Conservation (phyloP, 1,140 invertebrate genomes). For the Drosophila willistoni region DNA sequence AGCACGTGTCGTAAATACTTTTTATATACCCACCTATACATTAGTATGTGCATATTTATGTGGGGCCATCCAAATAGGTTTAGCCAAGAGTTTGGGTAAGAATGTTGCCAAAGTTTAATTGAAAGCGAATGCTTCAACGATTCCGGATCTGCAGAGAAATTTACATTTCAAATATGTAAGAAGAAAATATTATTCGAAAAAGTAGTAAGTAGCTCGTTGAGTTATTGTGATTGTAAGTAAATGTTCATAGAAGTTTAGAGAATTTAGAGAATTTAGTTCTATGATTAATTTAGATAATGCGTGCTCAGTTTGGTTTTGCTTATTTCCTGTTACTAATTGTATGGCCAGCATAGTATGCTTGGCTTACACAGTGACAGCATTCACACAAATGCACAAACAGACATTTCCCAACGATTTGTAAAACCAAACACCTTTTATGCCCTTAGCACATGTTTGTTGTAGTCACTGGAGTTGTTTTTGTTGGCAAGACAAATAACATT, state of each 20-base stretch:
- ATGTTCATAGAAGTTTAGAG: too few relatives aligned
- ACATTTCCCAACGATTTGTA: constrained; percentile 52
- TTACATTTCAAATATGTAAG: not conserved
- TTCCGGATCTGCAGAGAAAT: not conserved
- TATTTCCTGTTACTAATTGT: not conserved
- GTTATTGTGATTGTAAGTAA: too few relatives aligned
- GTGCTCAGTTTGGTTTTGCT: too few relatives aligned
- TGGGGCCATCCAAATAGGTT: constrained; percentile 37
- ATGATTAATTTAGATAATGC: too few relatives aligned
- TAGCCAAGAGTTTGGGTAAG: constrained; percentile 6
- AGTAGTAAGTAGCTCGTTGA: too few relatives aligned
- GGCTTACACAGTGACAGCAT: constrained; percentile 5
- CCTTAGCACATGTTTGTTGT: constrained; percentile 36
- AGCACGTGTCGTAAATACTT: constrained; percentile 62
- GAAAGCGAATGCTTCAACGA: constrained; percentile 27
- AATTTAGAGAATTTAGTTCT: too few relatives aligned
- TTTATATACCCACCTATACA: constrained; percentile 44
- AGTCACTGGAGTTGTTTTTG: constrained; percentile 9
- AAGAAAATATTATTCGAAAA: too few relatives aligned
- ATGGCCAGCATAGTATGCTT: constrained; percentile 24
- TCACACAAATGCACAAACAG: constrained; percentile 48
- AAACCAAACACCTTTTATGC: constrained; percentile 49
- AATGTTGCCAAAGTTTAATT: constrained; percentile 48
- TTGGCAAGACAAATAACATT: constrained; percentile 58
- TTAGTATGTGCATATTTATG: constrained; percentile 65